Evolutionary conservation across 2,797 vertebrate genomes (phyloP).

Genomic region (Taenioides sp.): DNA sequence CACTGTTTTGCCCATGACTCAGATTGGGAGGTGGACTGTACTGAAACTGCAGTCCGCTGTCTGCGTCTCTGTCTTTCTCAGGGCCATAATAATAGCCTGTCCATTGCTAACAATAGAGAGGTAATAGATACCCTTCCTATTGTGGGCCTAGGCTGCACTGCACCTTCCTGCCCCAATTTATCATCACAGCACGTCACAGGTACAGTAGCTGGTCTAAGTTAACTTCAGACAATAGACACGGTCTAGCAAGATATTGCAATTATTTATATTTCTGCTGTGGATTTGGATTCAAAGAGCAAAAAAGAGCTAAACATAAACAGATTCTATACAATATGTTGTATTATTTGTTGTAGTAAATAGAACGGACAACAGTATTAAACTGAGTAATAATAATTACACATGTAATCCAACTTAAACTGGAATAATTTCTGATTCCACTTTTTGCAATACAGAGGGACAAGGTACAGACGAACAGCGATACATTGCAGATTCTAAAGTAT

Average conservation of each 20-base stretch:
- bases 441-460: neutral
- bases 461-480: neutral
- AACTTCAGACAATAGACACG: constrained; percentile 43
- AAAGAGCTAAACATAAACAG: no score
- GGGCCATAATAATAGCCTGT: constrained; percentile 67
- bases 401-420: neutral
- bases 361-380: no score
- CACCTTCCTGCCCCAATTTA: constrained; percentile 63
- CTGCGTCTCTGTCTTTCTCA: constrained; percentile 57
- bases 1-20: constrained; percentile 30
- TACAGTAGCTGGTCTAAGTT: constrained; percentile 50
- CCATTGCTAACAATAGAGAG: constrained; percentile 74
- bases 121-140: constrained; percentile 74
- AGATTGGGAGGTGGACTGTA: constrained; percentile 45
- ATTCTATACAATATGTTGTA: neutral
- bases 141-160: constrained; percentile 56
- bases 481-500: neutral
- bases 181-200: constrained; percentile 44
- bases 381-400: neutral
- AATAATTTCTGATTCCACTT: neutral
- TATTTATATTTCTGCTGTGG: neutral
- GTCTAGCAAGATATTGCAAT: neutral
- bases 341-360: neutral
- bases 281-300: no score
- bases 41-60: constrained; percentile 62